A percentile compares a stretch with the other conserved stretches of the same genome.
These are phyloP conservation scores for Orycteropus afer DNA, from an alignment of 2,113 vertebrate species.

Conservation along the genomic window DNA sequence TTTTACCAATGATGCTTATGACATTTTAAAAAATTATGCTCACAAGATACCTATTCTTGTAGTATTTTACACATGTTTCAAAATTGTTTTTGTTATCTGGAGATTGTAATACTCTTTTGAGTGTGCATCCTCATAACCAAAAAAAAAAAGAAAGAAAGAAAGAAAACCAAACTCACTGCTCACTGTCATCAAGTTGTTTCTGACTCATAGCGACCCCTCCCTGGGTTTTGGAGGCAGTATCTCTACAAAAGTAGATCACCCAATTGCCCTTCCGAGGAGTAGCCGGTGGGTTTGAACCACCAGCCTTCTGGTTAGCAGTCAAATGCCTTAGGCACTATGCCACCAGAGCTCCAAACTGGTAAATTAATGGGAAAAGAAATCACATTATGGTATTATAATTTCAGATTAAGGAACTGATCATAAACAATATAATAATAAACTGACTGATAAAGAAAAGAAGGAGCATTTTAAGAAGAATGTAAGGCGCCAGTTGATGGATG, in stretches of 20 bases:
- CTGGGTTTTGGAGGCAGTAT: too few species aligned
- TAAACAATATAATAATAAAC: not conserved
- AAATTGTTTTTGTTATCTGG: not conserved
- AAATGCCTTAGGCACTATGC: too few species aligned
- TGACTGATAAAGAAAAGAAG: not conserved
- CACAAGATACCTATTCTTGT: not conserved
- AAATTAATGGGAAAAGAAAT: not conserved
- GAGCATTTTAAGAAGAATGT: not conserved
- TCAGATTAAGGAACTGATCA: not conserved
- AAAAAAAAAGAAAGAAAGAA: too few species aligned
- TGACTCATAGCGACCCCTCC: too few species aligned
- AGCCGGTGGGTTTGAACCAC: too few species aligned
- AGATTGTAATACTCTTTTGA: not conserved
- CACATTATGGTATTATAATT: not conserved
- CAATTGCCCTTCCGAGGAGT: too few species aligned
- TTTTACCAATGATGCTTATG: not conserved
- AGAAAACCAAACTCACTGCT: too few species aligned
- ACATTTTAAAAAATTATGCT: not conserved
- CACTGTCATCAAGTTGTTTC: too few species aligned
- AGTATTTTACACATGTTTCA: conserved; percentile 6
- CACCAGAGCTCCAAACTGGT: too few species aligned
- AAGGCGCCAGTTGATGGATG: not conserved
- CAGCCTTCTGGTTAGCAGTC: too few species aligned
- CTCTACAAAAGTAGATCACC: too few species aligned
- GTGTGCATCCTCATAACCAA: not conserved